Evolutionary conservation across 2,797 vertebrate genomes (phyloP).

Genomic region (Paguma larvata): DNA sequence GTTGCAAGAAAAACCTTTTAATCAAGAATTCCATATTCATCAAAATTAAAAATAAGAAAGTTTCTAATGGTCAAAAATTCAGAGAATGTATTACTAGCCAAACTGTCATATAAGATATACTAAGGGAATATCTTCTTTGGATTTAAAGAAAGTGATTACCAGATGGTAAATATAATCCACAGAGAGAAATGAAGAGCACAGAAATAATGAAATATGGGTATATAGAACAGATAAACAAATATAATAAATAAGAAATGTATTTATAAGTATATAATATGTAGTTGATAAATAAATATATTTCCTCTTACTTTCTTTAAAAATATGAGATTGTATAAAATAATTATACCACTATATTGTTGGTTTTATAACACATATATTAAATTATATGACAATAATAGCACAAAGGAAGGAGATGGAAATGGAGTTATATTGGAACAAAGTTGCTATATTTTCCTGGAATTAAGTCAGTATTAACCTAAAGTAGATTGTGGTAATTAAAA

Average conservation of each 20-base stretch:
- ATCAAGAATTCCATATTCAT: conserved; percentile 51
- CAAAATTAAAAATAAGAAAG: conserved; percentile 56
- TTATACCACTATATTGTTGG: not conserved
- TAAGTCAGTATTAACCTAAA: conserved; percentile 1
- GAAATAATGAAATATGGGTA: not conserved
- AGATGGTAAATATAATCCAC: conserved; percentile 3
- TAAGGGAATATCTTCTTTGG: not conserved
- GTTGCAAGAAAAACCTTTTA: conserved; percentile 15
- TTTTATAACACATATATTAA: conserved; percentile 26
- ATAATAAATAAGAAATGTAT: not conserved
- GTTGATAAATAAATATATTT: not conserved
- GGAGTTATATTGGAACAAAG: not conserved
- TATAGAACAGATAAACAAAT: not conserved
- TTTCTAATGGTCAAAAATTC: conserved; percentile 49
- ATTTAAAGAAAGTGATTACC: conserved; percentile 24
- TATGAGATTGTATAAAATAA: conserved; percentile 14
- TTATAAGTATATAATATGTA: not conserved
- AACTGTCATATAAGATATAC: conserved; percentile 31
- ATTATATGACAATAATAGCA: conserved; percentile 21
- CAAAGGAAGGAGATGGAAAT: not conserved
- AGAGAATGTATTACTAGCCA: conserved; percentile 15
- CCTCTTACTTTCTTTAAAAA: not conserved
- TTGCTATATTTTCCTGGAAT: conserved; percentile 37
- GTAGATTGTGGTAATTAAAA: conserved; percentile 16
- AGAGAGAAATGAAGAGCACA: not conserved